These are phyloP conservation scores for Megamerina dolium DNA, from an alignment of 2,888 invertebrate genomes.

Conservation along the genomic window DNA sequence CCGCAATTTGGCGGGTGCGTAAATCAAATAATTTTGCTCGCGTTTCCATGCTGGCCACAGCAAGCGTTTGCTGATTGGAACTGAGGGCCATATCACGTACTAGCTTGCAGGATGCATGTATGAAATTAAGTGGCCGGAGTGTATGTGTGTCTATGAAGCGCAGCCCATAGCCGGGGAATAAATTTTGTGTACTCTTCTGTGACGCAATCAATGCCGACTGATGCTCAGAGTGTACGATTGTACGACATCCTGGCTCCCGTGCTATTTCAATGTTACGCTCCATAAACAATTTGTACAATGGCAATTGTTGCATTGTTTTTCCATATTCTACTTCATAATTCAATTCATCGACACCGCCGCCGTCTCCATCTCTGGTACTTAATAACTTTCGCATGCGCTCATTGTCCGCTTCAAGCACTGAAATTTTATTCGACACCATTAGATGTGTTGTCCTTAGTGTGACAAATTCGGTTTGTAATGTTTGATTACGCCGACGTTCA, in stretches of 20 bases:
- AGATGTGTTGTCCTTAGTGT: conserved; percentile 37
- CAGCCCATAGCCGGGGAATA: conserved; percentile 77
- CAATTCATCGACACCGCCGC: conserved; percentile 17
- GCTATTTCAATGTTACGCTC: conserved; percentile 63
- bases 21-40: conserved; percentile 67
- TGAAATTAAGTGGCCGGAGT: conserved; percentile 61
- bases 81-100: conserved; percentile 77
- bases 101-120: conserved; percentile 65
- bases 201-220: conserved; percentile 67
- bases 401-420: conserved; percentile 31
- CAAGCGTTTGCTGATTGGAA: conserved; percentile 61
- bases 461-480: conserved; percentile 59
- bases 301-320: conserved; percentile 12
- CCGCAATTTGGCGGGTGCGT: conserved; percentile 52
- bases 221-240: conserved; percentile 63
- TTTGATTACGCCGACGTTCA: conserved; percentile 55
- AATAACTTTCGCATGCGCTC: conserved; percentile 32
- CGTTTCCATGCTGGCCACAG: conserved; percentile 77
- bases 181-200: conserved; percentile 61
- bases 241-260: conserved; percentile 70
- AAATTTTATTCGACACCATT: conserved; percentile 27
- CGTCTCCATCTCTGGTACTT: too few relatives aligned
- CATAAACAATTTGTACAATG: conserved; percentile 48
- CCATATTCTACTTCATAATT: conserved; percentile 5
- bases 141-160: conserved; percentile 63